Evolutionary conservation across 2,888 invertebrate genomes (phyloP).

Genomic region (Noctua janthe): DNA sequence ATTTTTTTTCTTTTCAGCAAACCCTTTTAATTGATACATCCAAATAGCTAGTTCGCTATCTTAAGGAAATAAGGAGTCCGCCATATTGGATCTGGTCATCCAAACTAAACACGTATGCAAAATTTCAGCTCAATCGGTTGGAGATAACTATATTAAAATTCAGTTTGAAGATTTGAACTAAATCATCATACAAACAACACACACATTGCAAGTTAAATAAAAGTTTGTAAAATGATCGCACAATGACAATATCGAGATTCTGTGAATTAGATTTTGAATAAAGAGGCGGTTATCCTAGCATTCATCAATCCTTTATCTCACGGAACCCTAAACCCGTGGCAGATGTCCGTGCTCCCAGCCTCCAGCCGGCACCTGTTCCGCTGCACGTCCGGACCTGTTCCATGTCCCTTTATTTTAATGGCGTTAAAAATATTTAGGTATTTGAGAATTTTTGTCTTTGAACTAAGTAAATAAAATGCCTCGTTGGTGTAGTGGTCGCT

Average conservation of each 20-base stretch:
- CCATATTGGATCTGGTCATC: too few relatives aligned
- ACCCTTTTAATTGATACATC: too few relatives aligned
- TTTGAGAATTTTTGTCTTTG: background rate
- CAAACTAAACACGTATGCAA: too few relatives aligned
- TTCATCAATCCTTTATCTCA: background rate
- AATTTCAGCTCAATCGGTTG: too few relatives aligned
- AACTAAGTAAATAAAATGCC: too few relatives aligned
- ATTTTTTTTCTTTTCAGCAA: too few relatives aligned
- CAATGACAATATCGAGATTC: background rate
- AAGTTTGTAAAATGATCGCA: background rate
- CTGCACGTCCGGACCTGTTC: slow-evolving; percentile 54
- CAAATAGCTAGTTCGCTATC: too few relatives aligned
- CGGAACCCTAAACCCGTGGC: slow-evolving; percentile 48
- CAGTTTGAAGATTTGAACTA: too few relatives aligned
- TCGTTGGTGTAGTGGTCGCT: background rate
- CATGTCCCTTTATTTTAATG: slow-evolving; percentile 36
- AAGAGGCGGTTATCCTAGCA: background rate
- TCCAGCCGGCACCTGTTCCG: slow-evolving; percentile 60
- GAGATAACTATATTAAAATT: too few relatives aligned
- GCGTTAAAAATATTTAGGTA: slow-evolving; percentile 19
- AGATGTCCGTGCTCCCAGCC: slow-evolving; percentile 56
- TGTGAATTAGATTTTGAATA: background rate
- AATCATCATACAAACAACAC: too few relatives aligned
- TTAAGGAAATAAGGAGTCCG: too few relatives aligned
- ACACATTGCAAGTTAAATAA: too few relatives aligned